Percentiles rank a stretch among this genome's conserved stretches.
Conservation (phyloP, 2,888 invertebrate genomes). For the Cheilosia impressa region DNA sequence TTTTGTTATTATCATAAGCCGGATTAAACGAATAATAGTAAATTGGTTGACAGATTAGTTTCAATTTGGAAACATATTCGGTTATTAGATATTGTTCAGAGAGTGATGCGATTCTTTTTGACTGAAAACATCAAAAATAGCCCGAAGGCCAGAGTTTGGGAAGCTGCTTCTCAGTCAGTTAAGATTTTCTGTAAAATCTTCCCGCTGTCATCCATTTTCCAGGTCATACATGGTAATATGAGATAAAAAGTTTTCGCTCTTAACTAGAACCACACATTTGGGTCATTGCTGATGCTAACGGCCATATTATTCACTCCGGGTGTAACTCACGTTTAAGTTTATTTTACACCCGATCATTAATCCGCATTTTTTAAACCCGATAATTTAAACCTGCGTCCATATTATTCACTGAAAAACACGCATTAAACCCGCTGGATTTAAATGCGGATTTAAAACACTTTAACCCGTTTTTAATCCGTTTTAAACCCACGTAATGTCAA, state of each 20-base stretch:
- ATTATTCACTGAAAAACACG: too few species aligned
- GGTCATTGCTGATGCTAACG: slow-evolving; percentile 1
- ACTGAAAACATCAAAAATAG: not conserved
- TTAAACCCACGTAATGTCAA: too few species aligned
- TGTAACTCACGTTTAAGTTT: too few species aligned
- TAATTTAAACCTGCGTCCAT: too few species aligned
- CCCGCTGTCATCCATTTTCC: not conserved
- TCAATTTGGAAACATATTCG: not conserved
- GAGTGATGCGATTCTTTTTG: not conserved
- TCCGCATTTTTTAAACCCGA: too few species aligned
- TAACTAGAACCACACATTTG: not conserved
- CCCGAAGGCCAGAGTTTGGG: not conserved
- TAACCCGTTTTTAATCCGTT: too few species aligned
- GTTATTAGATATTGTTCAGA: too few species aligned
- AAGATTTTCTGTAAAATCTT: not conserved
- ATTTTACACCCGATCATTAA: too few species aligned
- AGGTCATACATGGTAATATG: not conserved
- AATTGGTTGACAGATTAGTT: not conserved
- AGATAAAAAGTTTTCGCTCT: not conserved
- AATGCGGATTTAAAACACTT: too few species aligned
- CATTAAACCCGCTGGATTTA: too few species aligned
- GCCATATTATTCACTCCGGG: too few species aligned
- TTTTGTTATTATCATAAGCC: not conserved
- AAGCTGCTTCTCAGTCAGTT: not conserved
- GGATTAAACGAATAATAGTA: not conserved